A percentile compares a stretch with the other conserved stretches of the same genome.
Conservation (phyloP, 2,797 vertebrate genomes). For the Pelobates cultripes region DNA sequence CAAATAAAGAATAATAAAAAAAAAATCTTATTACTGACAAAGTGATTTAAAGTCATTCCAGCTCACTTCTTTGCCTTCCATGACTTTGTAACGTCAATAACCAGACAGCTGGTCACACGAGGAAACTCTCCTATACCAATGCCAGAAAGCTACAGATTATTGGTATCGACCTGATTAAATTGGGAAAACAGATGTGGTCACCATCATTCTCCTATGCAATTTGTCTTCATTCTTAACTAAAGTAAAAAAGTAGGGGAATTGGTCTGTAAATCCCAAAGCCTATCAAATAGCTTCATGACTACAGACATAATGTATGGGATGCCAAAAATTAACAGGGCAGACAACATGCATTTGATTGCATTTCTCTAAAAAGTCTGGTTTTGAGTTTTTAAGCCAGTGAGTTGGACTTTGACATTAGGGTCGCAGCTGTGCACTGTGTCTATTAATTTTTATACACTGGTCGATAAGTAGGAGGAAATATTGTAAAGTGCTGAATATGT, state of each 20-base stretch:
- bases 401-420: too few species aligned
- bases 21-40: constrained; percentile 3
- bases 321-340: too few species aligned
- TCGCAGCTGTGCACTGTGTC: not conserved
- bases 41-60: constrained; percentile 26
- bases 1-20: too few species aligned
- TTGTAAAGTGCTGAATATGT: not conserved
- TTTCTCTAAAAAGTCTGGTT: too few species aligned
- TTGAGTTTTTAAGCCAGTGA: too few species aligned
- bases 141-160: constrained; percentile 33
- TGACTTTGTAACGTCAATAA: constrained; percentile 32
- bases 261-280: too few species aligned
- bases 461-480: not conserved
- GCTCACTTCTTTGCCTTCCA: constrained; percentile 18
- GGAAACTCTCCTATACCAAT: constrained; percentile 7
- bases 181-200: constrained; percentile 24
- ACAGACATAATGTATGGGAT: too few species aligned
- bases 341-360: too few species aligned
- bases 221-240: too few species aligned
- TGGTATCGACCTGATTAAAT: constrained; percentile 46
- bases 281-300: too few species aligned
- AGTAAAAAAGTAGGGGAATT: too few species aligned
- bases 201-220: not conserved
- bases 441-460: not conserved
- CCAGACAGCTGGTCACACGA: constrained; percentile 37